Percentiles rank a stretch among this genome's conserved stretches.
Evolutionary conservation across 2,113 vertebrate species (phyloP).

Genomic region (Probosciger aterrimus): DNA sequence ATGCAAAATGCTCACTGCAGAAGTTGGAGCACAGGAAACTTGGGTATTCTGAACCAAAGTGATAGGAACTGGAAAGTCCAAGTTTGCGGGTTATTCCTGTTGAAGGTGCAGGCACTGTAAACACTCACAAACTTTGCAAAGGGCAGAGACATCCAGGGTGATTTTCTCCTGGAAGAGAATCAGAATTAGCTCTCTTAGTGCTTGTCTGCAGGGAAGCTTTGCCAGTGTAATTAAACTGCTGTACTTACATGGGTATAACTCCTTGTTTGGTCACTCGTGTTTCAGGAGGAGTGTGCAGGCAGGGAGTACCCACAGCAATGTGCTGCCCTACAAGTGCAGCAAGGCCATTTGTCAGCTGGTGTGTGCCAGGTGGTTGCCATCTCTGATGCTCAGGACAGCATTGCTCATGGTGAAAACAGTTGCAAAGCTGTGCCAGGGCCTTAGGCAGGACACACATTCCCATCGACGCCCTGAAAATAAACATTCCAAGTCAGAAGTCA

Average conservation of each 20-base stretch:
- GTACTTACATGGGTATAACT: neutral
- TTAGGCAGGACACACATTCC: constrained; percentile 8
- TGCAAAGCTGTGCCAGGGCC: neutral
- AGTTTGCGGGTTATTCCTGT: neutral
- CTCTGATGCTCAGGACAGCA: neutral
- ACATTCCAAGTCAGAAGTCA: constrained; percentile 1
- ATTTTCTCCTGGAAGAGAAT: neutral
- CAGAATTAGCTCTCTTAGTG: neutral
- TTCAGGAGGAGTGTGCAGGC: neutral
- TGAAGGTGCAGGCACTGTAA: neutral
- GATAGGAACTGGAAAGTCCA: neutral
- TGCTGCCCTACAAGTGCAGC: neutral
- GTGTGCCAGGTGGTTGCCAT: neutral
- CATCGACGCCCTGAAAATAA: constrained; percentile 19
- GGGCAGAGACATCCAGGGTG: neutral
- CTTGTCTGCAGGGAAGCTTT: neutral
- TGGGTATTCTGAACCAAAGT: neutral
- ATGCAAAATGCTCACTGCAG: neutral
- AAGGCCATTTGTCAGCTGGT: constrained; percentile 31
- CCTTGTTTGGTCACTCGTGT: neutral
- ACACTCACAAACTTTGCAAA: neutral
- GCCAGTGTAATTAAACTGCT: neutral
- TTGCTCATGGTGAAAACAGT: neutral
- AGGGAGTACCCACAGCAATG: neutral
- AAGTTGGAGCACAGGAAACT: neutral